Evolutionary conservation across 2,797 vertebrate genomes (phyloP).

Genomic region (Ispidina lecontei): DNA sequence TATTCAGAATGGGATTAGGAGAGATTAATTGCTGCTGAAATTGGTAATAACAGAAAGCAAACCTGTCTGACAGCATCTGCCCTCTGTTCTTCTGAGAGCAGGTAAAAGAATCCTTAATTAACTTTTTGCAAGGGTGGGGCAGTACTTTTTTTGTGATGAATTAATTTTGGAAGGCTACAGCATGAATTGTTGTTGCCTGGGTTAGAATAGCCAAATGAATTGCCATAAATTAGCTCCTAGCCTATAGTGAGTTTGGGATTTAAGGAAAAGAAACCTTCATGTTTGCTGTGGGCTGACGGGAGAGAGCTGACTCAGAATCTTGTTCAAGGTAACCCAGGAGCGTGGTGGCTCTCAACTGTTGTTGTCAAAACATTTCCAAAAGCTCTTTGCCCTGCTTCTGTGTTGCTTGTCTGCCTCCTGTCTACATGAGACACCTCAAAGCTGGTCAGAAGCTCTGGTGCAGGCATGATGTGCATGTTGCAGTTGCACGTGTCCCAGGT

Average conservation of each 20-base stretch:
- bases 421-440: background rate
- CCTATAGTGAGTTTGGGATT: background rate
- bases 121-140: conserved; percentile 27
- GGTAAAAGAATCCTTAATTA: conserved; percentile 53
- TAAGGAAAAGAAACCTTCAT: background rate
- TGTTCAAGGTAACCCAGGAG: background rate
- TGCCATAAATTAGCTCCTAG: conserved; percentile 10
- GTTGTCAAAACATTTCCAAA: background rate
- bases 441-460: background rate
- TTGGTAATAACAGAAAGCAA: conserved; percentile 45
- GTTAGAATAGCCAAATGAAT: conserved; percentile 16
- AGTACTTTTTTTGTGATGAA: background rate
- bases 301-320: background rate
- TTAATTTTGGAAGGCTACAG: background rate
- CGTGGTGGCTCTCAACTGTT: background rate
- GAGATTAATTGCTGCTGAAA: conserved; percentile 43
- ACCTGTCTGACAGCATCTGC: conserved; percentile 48
- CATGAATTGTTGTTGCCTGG: background rate
- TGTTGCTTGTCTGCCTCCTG: background rate
- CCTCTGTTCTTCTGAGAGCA: conserved; percentile 42
- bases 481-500: accelerated
- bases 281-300: background rate
- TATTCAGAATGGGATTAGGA: conserved; percentile 6
- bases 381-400: background rate
- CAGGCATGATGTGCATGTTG: background rate